These are phyloP conservation scores for Leucophenga maculata DNA, from an alignment of 2,888 invertebrate species.

Conservation along the genomic window DNA sequence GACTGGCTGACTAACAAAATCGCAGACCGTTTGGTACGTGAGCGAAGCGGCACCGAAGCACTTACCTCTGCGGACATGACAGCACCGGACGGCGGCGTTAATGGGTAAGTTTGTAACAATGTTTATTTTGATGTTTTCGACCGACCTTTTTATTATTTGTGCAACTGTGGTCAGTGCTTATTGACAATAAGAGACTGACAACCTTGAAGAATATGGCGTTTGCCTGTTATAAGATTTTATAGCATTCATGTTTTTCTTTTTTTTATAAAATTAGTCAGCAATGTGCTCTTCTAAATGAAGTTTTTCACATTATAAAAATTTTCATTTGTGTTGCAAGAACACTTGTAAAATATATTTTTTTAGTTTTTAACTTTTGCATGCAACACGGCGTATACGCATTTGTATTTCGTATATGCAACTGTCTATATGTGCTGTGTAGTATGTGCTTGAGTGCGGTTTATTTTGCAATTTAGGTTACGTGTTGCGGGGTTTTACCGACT, in stretches of 20 bases:
- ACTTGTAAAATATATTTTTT: no score
- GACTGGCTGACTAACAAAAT: no score
- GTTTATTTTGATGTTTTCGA: not conserved
- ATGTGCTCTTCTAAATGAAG: no score
- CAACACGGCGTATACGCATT: constrained; percentile 14
- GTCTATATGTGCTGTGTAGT: constrained; percentile 4
- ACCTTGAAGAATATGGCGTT: no score
- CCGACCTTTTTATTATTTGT: no score
- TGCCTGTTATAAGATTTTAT: no score
- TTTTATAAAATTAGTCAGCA: no score
- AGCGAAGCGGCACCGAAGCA: constrained; percentile 70
- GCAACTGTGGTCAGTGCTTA: no score
- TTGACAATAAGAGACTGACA: no score
- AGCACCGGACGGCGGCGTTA: constrained; percentile 55
- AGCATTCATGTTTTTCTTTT: no score
- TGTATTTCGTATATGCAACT: constrained; percentile 6
- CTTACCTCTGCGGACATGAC: constrained; percentile 72
- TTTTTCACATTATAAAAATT: no score
- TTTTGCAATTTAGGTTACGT: constrained; percentile 62
- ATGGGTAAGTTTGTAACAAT: constrained; percentile 60
- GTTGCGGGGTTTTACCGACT: constrained; percentile 38
- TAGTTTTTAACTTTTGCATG: not conserved
- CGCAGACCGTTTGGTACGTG: constrained; percentile 69
- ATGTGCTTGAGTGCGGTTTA: constrained; percentile 52
- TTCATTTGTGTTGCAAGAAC: no score